Evolutionary conservation across 2,888 invertebrate species (phyloP).

Genomic region (Suillia variegata): DNA sequence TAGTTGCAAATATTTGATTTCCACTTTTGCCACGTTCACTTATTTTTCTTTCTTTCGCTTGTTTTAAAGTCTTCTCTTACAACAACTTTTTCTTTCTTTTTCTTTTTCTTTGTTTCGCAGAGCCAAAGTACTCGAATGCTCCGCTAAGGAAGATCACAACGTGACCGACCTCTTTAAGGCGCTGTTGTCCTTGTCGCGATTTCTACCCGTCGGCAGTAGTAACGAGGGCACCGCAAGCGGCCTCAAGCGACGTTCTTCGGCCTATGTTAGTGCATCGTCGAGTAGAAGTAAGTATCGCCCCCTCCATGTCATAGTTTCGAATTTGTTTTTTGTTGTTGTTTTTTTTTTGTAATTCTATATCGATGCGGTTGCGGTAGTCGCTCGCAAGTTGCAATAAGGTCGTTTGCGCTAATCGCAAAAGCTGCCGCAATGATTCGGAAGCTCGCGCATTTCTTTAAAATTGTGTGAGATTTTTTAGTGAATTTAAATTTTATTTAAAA

Average conservation of each 20-base stretch:
- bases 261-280: conserved; percentile 69
- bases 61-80: no score
- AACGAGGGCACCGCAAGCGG: conserved; percentile 64
- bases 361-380: background rate
- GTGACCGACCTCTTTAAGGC: conserved; percentile 81
- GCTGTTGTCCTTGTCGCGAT: conserved; percentile 77
- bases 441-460: no score
- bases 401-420: background rate
- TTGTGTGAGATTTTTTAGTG: no score
- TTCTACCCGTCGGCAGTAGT: conserved; percentile 68
- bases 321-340: no score
- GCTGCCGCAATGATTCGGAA: background rate
- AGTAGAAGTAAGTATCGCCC: conserved; percentile 63
- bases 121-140: conserved; percentile 77
- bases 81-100: background rate
- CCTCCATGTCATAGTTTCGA: no score
- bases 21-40: no score
- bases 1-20: no score
- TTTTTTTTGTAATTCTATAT: no score
- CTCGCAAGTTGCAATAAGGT: background rate
- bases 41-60: no score
- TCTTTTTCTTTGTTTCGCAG: conserved; percentile 62
- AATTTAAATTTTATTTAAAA: no score
- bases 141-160: conserved; percentile 78
- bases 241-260: conserved; percentile 75